These are phyloP conservation scores for Pachypeltis micranthus DNA, from an alignment of 1,140 invertebrate genomes.

Conservation along the genomic window DNA sequence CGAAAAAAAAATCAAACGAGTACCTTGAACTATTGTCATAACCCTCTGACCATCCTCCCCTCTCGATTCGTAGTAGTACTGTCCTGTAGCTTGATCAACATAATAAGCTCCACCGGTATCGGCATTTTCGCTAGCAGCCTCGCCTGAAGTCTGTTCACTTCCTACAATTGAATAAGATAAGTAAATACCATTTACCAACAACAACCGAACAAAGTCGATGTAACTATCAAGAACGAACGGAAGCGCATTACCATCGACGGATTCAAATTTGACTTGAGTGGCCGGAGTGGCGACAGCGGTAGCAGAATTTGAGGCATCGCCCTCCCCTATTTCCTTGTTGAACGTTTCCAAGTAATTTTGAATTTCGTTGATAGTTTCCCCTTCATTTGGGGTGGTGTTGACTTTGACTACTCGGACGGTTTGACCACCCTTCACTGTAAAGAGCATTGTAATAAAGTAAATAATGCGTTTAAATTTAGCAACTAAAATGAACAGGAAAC, in stretches of 20 bases:
- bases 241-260: too few relatives aligned
- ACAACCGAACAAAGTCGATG: too few relatives aligned
- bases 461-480: too few relatives aligned
- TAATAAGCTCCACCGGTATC: conserved; percentile 52
- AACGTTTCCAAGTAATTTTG: conserved; percentile 74
- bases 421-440: conserved; percentile 1
- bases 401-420: conserved; percentile 16
- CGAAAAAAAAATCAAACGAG: background rate
- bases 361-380: conserved; percentile 57
- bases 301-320: conserved; percentile 37
- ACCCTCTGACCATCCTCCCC: conserved; percentile 43
- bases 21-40: conserved; percentile 39
- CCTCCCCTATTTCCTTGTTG: conserved; percentile 68
- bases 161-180: conserved; percentile 11
- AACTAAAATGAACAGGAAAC: too few relatives aligned
- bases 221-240: too few relatives aligned
- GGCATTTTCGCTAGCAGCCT: conserved; percentile 34
- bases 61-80: conserved; percentile 56
- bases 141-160: background rate
- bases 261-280: conserved; percentile 33
- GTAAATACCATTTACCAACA: background rate
- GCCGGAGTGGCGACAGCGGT: conserved; percentile 33
- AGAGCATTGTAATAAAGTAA: too few relatives aligned
- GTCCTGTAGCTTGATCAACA: conserved; percentile 62
- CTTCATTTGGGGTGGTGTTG: conserved; percentile 18